Base-by-base conservation (phyloP, 2,888 invertebrate genomes). In the Marasmarcha lunaedactyla region DNA sequence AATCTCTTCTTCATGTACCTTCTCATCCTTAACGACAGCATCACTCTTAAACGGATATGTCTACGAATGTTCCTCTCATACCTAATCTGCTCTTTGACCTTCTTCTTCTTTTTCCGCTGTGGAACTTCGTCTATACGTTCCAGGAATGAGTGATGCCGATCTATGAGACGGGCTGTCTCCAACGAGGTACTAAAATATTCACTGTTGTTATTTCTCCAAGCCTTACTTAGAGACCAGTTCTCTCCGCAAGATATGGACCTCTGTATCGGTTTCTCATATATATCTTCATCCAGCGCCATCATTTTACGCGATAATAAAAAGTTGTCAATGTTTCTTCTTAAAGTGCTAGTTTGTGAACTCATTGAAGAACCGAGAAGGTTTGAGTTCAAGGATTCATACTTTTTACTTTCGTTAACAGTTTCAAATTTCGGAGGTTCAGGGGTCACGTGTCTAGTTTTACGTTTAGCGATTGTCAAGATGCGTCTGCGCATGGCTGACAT, bases 1-100 rank as follows among this genome's bases (percentile, higher is more conserved):
- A 73, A 40, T 38, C 70, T 55, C 42, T 72, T 56, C 46, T 81
- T 86, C 57, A 84, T 78, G 41, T 85, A 83, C 40, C 83, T 65
- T 14, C 88, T 83, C 72, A 90, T 83, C 43, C 90, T 77, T 44
- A 90, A 66, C 9, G 89, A 88, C 51, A 90, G 69, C 85, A 90
- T 88, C 36, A 90, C 86, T 11, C 90, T 76, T 13, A 90, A 86
- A 41, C 88, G 78, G 14, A 90, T 86, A 55, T 89, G 88, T 14
- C 88, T 71, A 39, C 88, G 88, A 1, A 88, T 85, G 52, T 87
- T 86, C 45, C 86, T 84, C 49, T 88, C 87, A 41, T 85, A 85
- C 14, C 84, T 68, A 40, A 84, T 40, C 45, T 83, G 79, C 46
- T 85, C 84, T 47, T 85, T 86, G 34, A 83, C 42, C 49, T 66